phyloP scores from a whole-genome alignment of 1,140 invertebrate species.

The Plectrocnemia conspersa region DNA sequence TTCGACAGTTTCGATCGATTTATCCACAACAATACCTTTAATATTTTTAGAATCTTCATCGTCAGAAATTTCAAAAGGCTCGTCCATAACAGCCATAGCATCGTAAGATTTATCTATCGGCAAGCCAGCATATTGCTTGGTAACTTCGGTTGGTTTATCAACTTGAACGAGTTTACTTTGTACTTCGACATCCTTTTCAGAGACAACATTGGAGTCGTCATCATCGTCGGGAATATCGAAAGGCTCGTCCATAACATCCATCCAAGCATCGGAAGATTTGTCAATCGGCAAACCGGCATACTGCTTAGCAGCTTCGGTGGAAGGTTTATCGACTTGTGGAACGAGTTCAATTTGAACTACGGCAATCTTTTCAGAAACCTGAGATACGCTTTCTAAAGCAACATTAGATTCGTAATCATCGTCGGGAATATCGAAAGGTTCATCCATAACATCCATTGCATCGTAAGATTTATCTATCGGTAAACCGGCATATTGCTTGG shows the following conservation, averaged over 20 bases:
- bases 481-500: slow-evolving; percentile 42
- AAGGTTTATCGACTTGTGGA: too few species aligned
- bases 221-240: slow-evolving; percentile 48
- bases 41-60: slow-evolving; percentile 36
- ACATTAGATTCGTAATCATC: slow-evolving; percentile 34
- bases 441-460: slow-evolving; percentile 51
- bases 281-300: slow-evolving; percentile 49
- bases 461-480: slow-evolving; percentile 48
- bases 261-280: slow-evolving; percentile 48
- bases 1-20: neutral
- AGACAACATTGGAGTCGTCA: too few species aligned
- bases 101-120: slow-evolving; percentile 39
- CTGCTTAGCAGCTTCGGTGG: neutral
- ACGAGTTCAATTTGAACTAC: too few species aligned
- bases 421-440: slow-evolving; percentile 47
- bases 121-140: slow-evolving; percentile 37
- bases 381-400: neutral
- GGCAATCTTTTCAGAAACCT: too few species aligned
- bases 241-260: slow-evolving; percentile 52
- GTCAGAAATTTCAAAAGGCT: slow-evolving; percentile 49
- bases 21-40: neutral
- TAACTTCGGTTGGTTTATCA: neutral
- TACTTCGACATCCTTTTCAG: too few species aligned
- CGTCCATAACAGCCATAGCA: slow-evolving; percentile 48
- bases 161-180: too few species aligned